Evolutionary conservation across 2,113 vertebrate species (phyloP).

Genomic region (Catharus bicknelli): DNA sequence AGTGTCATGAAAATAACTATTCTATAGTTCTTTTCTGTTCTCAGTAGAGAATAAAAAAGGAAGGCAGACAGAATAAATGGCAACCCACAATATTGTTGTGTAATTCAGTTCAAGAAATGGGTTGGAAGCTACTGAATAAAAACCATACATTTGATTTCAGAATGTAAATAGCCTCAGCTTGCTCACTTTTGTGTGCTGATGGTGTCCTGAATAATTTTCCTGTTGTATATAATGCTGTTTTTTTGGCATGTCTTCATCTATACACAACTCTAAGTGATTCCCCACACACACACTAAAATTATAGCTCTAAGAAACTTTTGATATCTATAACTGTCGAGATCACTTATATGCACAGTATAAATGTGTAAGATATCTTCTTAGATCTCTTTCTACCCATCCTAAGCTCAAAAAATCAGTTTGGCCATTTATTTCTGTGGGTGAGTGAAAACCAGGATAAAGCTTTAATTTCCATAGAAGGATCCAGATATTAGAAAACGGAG

Average conservation of each 20-base stretch:
- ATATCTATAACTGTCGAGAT: not conserved
- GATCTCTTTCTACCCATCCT: not conserved
- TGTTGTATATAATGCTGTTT: not conserved
- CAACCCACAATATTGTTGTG: not conserved
- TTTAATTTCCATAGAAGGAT: not conserved
- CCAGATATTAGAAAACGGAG: not conserved
- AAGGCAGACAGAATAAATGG: not conserved
- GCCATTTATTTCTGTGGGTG: not conserved
- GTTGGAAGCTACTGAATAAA: not conserved
- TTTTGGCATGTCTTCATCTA: not conserved
- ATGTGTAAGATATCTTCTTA: not conserved
- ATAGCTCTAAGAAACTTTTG: not conserved
- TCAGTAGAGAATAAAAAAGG: not conserved
- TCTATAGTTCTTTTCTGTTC: not conserved
- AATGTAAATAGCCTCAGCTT: not conserved
- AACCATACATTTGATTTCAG: not conserved
- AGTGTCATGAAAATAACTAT: not conserved
- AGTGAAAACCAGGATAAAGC: not conserved
- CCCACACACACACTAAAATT: not conserved
- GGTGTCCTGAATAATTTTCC: not conserved
- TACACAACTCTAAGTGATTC: not conserved
- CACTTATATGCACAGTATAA: not conserved
- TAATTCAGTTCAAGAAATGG: not conserved
- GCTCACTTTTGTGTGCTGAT: not conserved
- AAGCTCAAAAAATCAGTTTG: not conserved